Evolutionary conservation across 1,140 invertebrate genomes (phyloP).

Genomic region (Magallana ariakensis): DNA sequence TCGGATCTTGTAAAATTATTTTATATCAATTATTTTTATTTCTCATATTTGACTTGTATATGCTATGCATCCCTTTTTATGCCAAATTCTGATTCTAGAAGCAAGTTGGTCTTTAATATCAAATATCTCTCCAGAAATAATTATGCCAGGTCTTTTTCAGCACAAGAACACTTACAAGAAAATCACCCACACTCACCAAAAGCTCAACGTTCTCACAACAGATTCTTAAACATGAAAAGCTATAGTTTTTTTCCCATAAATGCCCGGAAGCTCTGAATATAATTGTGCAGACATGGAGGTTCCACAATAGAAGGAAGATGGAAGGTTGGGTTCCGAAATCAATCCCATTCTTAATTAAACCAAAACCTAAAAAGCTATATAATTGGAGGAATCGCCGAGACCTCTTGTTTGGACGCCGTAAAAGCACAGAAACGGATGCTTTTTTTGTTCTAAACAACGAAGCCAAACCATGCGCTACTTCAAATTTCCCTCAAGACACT

Average conservation of each 20-base stretch:
- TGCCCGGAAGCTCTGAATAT: slow-evolving; percentile 20
- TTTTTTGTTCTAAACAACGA: neutral
- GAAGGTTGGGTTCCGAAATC: slow-evolving; percentile 24
- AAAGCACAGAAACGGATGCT: neutral
- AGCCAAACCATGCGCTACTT: neutral
- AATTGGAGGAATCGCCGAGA: slow-evolving; percentile 6
- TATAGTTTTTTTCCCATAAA: slow-evolving; percentile 19
- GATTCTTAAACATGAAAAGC: slow-evolving; percentile 35
- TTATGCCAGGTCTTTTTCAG: slow-evolving; percentile 8
- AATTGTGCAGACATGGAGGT: slow-evolving; percentile 17
- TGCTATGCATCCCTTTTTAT: too few species aligned
- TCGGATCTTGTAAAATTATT: too few species aligned
- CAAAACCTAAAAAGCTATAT: slow-evolving; percentile 31
- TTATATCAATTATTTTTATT: too few species aligned
- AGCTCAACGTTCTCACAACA: slow-evolving; percentile 19
- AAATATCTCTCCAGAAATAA: slow-evolving; percentile 16
- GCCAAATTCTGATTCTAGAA: neutral
- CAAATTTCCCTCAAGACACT: neutral
- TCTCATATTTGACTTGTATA: too few species aligned
- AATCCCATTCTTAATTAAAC: slow-evolving; percentile 35
- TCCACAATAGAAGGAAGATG: neutral
- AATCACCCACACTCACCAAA: neutral
- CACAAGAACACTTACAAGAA: neutral
- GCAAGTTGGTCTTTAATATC: neutral
- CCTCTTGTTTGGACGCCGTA: neutral